phyloP scores from a whole-genome alignment of 2,113 vertebrate species.

The Heloderma charlesbogerti region DNA sequence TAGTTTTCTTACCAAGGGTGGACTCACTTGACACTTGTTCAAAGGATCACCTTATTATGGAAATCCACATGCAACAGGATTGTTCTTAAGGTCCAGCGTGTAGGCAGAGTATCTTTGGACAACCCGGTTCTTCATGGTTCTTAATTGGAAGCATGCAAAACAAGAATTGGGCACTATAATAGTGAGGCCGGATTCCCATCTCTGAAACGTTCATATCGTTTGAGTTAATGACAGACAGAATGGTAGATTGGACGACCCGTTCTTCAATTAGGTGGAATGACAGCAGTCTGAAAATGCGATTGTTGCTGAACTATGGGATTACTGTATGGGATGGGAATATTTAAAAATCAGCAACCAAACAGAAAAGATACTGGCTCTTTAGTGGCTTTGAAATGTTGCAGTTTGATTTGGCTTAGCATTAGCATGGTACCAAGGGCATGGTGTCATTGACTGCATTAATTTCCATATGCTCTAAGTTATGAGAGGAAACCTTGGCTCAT shows the following conservation, averaged over 20 bases:
- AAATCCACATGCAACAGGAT: background rate
- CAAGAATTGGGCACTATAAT: background rate
- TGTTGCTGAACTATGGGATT: background rate
- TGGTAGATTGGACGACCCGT: background rate
- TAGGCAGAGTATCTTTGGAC: background rate
- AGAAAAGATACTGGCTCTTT: background rate
- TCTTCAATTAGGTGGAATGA: background rate
- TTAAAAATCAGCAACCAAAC: background rate
- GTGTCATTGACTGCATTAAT: background rate
- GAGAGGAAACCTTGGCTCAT: background rate
- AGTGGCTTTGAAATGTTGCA: background rate
- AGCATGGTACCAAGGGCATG: background rate
- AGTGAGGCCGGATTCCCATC: background rate
- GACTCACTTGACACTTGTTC: background rate
- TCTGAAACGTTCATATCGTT: background rate
- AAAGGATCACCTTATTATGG: background rate
- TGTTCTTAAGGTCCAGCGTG: background rate
- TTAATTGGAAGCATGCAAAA: background rate
- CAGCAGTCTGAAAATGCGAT: background rate
- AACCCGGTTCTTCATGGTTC: background rate
- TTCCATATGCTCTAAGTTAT: background rate
- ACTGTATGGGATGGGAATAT: background rate
- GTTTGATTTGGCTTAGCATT: background rate
- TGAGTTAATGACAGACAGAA: background rate
- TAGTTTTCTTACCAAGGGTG: background rate